Evolutionary conservation across 2,888 invertebrate species (phyloP).

Genomic region (Sminthurinus aureus): DNA sequence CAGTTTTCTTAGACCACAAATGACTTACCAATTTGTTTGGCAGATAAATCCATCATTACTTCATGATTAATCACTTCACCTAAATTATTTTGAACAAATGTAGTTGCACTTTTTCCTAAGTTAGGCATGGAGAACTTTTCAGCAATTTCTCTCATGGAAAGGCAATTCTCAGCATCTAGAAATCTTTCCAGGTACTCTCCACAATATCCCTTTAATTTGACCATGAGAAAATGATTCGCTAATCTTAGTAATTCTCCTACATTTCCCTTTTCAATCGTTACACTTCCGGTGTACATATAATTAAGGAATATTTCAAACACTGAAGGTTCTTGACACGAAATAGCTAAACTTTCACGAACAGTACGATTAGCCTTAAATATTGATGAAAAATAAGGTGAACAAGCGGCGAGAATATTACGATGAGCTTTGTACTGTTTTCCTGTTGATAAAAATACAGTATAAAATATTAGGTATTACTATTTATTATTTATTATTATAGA

Average conservation of each 20-base stretch:
- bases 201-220: slow-evolving; percentile 71
- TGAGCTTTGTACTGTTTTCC: slow-evolving; percentile 70
- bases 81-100: slow-evolving; percentile 67
- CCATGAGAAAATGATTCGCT: slow-evolving; percentile 71
- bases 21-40: slow-evolving; percentile 66
- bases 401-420: slow-evolving; percentile 71
- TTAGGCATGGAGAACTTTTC: slow-evolving; percentile 69
- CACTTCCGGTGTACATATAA: slow-evolving; percentile 73
- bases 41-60: slow-evolving; percentile 67
- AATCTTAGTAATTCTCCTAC: slow-evolving; percentile 71
- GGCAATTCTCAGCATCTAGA: slow-evolving; percentile 70
- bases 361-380: slow-evolving; percentile 65
- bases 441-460: not conserved
- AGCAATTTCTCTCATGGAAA: slow-evolving; percentile 70
- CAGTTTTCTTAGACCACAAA: no score
- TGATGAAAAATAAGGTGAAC: slow-evolving; percentile 73
- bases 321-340: slow-evolving; percentile 69
- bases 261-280: slow-evolving; percentile 69
- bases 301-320: slow-evolving; percentile 70
- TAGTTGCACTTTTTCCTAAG: slow-evolving; percentile 68
- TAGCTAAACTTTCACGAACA: slow-evolving; percentile 66
- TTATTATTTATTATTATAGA: not conserved
- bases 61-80: slow-evolving; percentile 68
- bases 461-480: not conserved
- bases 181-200: slow-evolving; percentile 72